phyloP scores from a whole-genome alignment of 2,113 vertebrate genomes.

The Larimichthys polyactis region DNA sequence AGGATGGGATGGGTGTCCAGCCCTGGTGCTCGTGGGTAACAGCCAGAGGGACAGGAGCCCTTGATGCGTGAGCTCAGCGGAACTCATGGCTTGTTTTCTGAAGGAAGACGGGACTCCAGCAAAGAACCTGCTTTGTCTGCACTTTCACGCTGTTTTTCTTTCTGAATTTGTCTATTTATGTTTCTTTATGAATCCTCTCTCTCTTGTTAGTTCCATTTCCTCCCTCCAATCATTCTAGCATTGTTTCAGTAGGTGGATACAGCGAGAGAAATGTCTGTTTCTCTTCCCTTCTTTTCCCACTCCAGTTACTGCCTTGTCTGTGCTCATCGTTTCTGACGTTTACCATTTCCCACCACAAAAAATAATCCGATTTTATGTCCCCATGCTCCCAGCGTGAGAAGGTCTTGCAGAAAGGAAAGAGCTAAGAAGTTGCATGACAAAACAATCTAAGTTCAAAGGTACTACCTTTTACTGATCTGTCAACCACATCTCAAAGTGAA shows the following conservation, averaged over 20 bases:
- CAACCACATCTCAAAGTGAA: background rate
- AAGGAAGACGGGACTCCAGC: conserved; percentile 49
- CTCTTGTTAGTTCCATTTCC: conserved; percentile 50
- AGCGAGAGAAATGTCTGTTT: background rate
- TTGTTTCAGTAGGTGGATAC: background rate
- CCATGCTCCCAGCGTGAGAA: background rate
- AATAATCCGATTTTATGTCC: background rate
- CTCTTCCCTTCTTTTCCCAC: background rate
- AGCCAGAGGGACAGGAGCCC: conserved; percentile 40
- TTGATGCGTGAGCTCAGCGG: conserved; percentile 50
- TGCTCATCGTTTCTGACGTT: background rate
- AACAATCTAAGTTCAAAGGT: background rate
- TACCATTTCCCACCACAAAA: background rate
- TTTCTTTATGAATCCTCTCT: conserved; percentile 47
- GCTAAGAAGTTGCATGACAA: background rate
- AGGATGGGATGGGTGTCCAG: conserved; percentile 62
- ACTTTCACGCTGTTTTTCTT: conserved; percentile 65
- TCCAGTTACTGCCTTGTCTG: background rate
- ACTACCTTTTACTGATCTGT: background rate
- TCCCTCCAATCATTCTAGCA: conserved; percentile 42
- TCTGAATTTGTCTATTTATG: conserved; percentile 67
- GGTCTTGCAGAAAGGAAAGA: background rate
- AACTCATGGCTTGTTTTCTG: conserved; percentile 69
- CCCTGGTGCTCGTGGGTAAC: conserved; percentile 45
- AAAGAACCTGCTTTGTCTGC: conserved; percentile 68